Conservation (phyloP, 2,888 invertebrate species). For the Leptogaster cylindrica region DNA sequence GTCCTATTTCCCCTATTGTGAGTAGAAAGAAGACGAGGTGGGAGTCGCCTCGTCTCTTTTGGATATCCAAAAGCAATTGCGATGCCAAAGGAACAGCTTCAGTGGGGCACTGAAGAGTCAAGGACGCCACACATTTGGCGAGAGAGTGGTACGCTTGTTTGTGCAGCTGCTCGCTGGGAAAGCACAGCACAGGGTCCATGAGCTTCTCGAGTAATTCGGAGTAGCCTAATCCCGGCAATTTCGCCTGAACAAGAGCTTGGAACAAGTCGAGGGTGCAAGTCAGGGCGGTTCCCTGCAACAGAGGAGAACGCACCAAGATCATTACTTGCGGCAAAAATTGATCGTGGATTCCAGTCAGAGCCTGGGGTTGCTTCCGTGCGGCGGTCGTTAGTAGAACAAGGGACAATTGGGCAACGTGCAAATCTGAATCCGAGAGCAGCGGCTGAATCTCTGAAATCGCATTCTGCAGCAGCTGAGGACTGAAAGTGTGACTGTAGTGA, state of each 20-base stretch:
- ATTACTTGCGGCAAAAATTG: constrained; percentile 86
- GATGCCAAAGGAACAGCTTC: constrained; percentile 73
- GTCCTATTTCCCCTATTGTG: constrained; percentile 96
- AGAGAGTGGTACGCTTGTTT: constrained; percentile 91
- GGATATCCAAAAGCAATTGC: constrained; percentile 74
- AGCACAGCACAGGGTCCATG: constrained; percentile 71
- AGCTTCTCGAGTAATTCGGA: constrained; percentile 80
- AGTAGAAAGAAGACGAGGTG: constrained; percentile 92
- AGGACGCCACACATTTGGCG: constrained; percentile 94
- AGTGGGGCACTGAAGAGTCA: constrained; percentile 79
- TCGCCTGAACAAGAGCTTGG: constrained; percentile 85
- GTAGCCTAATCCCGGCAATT: constrained; percentile 80
- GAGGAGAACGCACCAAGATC: constrained; percentile 84
- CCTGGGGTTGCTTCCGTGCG: constrained; percentile 78
- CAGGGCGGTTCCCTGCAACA: constrained; percentile 86
- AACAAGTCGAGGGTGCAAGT: constrained; percentile 91
- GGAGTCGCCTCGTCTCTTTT: constrained; percentile 74
- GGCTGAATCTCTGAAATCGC: constrained; percentile 89
- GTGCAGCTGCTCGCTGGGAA: constrained; percentile 63
- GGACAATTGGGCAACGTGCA: constrained; percentile 95
- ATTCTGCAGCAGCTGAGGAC: constrained; percentile 71
- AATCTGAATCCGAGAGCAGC: constrained; percentile 89
- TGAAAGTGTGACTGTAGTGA: constrained; percentile 74
- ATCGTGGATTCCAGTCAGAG: constrained; percentile 74
- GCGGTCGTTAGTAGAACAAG: constrained; percentile 83